Evolutionary conservation across 2,888 invertebrate genomes (phyloP).

Genomic region (Drosophila helvetica): DNA sequence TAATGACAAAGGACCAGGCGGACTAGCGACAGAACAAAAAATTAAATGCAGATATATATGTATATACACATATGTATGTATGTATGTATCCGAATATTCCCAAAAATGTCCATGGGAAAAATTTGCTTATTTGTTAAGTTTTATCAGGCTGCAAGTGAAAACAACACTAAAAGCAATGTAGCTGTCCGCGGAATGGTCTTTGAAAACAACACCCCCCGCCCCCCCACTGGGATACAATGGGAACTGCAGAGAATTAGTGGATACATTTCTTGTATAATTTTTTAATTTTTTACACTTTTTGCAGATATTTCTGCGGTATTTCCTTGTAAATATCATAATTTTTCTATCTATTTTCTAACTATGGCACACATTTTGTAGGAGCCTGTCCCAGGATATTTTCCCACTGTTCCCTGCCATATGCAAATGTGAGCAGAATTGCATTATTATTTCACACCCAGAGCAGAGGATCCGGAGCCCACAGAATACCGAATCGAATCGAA

Average conservation of each 20-base stretch:
- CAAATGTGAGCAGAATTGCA: constrained; percentile 68
- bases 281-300: neutral
- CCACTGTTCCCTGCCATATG: constrained; percentile 51
- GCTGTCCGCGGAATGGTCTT: constrained; percentile 14
- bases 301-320: neutral
- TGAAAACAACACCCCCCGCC: constrained; percentile 7
- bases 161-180: constrained; percentile 35
- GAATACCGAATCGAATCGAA: neutral
- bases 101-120: constrained; percentile 26
- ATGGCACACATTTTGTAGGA: neutral
- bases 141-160: constrained; percentile 42
- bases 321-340: neutral
- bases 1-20: constrained; percentile 16
- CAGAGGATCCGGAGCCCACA: constrained; percentile 30
- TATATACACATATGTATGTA: neutral
- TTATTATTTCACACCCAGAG: constrained; percentile 64
- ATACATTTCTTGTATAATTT: neutral
- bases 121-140: constrained; percentile 51
- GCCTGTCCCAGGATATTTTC: no score
- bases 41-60: constrained; percentile 7
- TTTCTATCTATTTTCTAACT: neutral
- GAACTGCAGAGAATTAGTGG: neutral
- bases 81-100: constrained; percentile 9
- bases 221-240: constrained; percentile 23
- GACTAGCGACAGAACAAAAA: constrained; percentile 3